Conservation (phyloP, 2,888 invertebrate genomes). For the Cloeon dipterum region DNA sequence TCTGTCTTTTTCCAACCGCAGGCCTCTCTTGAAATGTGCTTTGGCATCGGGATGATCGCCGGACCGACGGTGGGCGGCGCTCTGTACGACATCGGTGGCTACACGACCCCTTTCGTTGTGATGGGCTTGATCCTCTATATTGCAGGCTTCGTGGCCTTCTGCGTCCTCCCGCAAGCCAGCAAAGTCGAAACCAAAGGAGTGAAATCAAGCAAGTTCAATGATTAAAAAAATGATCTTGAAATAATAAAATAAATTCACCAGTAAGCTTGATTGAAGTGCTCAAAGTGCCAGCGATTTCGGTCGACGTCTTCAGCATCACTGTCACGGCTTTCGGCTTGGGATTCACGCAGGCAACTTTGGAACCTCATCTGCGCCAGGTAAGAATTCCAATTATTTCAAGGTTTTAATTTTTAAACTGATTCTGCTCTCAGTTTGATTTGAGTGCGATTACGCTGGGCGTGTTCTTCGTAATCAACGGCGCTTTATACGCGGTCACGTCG, state of each 20-base stretch:
- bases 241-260: too few species aligned
- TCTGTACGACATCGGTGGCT: conserved; percentile 56
- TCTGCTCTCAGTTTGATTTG: conserved; percentile 32
- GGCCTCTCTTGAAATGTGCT: conserved; percentile 70
- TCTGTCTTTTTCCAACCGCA: too few species aligned
- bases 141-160: conserved; percentile 49
- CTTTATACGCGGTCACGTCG: conserved; percentile 52
- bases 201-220: conserved; percentile 16
- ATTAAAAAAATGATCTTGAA: too few species aligned
- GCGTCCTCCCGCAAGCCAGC: conserved; percentile 40
- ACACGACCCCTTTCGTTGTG: conserved; percentile 56
- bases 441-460: conserved; percentile 46
- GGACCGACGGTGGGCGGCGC: conserved; percentile 80
- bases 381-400: conserved; percentile 6
- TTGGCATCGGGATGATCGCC: conserved; percentile 66
- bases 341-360: conserved; percentile 71
- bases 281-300: conserved; percentile 46
- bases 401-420: background rate
- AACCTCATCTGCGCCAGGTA: conserved; percentile 58
- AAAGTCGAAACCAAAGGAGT: conserved; percentile 34
- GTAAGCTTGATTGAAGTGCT: conserved; percentile 39
- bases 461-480: conserved; percentile 69
- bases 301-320: conserved; percentile 46
- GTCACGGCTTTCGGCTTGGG: conserved; percentile 63
- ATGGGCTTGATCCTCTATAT: conserved; percentile 49